These are phyloP conservation scores for Cheilinus undulatus DNA, from an alignment of 2,113 vertebrate genomes.

Conservation along the genomic window DNA sequence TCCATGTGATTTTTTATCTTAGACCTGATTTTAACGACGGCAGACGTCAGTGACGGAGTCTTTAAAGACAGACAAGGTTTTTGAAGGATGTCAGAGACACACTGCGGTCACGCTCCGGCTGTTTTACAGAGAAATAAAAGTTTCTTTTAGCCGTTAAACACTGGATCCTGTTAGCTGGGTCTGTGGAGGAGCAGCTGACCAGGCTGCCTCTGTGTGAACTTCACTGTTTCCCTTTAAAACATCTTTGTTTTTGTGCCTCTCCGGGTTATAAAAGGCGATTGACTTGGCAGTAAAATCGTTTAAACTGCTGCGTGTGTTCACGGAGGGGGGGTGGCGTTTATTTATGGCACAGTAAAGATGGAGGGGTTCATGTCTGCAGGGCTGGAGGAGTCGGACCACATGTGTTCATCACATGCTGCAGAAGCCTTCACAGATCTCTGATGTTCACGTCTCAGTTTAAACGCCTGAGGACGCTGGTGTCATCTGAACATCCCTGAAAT, in stretches of 20 bases:
- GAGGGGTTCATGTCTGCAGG: background rate
- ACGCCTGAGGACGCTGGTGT: background rate
- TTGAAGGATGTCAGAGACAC: background rate
- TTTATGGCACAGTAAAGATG: conserved; percentile 18
- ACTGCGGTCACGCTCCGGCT: background rate
- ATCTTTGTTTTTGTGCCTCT: conserved; percentile 8
- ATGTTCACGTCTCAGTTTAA: background rate
- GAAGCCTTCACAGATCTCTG: background rate
- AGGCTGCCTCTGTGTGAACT: conserved; percentile 37
- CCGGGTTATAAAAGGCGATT: conserved; percentile 28
- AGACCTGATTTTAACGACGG: background rate
- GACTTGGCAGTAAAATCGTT: conserved; percentile 17
- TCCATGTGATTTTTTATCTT: background rate
- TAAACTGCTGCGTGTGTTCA: background rate
- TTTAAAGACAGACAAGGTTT: background rate
- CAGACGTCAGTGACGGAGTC: background rate
- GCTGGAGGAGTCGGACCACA: background rate
- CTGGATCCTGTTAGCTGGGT: background rate
- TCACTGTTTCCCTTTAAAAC: conserved; percentile 34
- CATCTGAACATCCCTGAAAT: background rate
- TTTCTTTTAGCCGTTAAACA: background rate
- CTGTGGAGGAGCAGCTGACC: conserved; percentile 12
- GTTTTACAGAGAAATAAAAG: background rate
- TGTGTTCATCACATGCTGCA: conserved; percentile 49
- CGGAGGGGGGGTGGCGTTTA: background rate